Conservation (phyloP, 2,113 vertebrate genomes). For the Poeciliopsis occidentalis region DNA sequence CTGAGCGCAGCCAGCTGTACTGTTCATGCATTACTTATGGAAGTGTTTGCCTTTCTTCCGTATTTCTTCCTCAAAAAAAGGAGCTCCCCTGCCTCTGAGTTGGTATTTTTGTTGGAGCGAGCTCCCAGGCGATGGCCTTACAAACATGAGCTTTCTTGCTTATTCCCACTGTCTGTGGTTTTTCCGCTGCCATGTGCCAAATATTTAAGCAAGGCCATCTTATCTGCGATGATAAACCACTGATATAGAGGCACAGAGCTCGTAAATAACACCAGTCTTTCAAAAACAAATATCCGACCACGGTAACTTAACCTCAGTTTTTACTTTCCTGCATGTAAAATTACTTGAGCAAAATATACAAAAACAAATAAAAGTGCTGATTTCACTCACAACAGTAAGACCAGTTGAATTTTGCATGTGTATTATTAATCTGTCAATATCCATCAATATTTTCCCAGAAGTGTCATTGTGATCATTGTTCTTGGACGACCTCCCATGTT, state of each 20-base stretch:
- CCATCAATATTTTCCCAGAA: not conserved
- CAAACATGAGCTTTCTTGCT: slow-evolving; percentile 20
- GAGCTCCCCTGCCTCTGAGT: not conserved
- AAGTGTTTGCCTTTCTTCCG: slow-evolving; percentile 68
- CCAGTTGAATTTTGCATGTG: not conserved
- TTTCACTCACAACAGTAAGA: not conserved
- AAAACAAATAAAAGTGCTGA: not conserved
- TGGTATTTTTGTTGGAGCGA: slow-evolving; percentile 20
- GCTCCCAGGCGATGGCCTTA: slow-evolving; percentile 24
- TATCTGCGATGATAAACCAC: not conserved
- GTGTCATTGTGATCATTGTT: not conserved
- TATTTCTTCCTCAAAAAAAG: slow-evolving; percentile 25
- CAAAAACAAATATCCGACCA: not conserved
- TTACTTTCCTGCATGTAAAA: not conserved
- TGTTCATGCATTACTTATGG: slow-evolving; percentile 81
- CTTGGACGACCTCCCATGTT: too few species aligned
- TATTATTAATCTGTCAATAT: not conserved
- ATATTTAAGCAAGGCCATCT: not conserved
- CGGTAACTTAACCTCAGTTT: not conserved
- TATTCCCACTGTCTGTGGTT: slow-evolving; percentile 1
- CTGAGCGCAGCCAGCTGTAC: slow-evolving; percentile 66
- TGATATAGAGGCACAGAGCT: not conserved
- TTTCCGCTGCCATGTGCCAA: not conserved
- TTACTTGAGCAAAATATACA: not conserved
- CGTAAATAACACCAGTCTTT: not conserved